Evolutionary conservation across 2,888 invertebrate genomes (phyloP).

Genomic region (Napeogenes sylphis): DNA sequence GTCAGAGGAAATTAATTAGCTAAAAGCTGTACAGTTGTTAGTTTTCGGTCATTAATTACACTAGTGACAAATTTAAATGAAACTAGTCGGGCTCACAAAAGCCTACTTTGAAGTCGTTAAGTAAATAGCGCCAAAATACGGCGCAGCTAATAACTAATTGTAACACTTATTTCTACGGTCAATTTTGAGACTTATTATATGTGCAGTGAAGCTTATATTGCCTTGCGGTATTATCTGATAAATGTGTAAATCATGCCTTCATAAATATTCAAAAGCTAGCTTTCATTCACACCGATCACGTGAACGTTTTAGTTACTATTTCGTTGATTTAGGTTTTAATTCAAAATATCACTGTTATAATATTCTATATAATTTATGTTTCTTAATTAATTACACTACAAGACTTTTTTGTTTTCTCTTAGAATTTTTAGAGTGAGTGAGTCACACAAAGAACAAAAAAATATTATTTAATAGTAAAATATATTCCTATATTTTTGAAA

Average conservation of each 20-base stretch:
- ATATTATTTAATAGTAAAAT: too few species aligned
- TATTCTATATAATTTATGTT: too few species aligned
- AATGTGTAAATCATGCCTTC: slow-evolving; percentile 19
- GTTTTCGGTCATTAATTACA: neutral
- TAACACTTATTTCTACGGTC: neutral
- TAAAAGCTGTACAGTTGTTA: neutral
- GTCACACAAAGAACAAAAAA: too few species aligned
- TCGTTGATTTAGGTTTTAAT: neutral
- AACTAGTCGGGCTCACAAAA: neutral
- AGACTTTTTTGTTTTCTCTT: too few species aligned
- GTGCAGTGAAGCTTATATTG: neutral
- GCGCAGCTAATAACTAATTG: slow-evolving; percentile 2
- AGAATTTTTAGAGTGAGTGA: too few species aligned
- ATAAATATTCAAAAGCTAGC: slow-evolving; percentile 19
- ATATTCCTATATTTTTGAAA: too few species aligned
- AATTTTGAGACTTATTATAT: neutral
- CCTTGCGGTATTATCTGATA: neutral
- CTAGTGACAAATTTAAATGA: slow-evolving; percentile 2
- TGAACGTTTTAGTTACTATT: neutral
- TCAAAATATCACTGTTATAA: neutral
- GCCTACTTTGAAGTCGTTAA: slow-evolving; percentile 7
- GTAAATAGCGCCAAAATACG: slow-evolving; percentile 4
- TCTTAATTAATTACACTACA: too few species aligned
- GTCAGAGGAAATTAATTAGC: neutral
- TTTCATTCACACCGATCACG: slow-evolving; percentile 16